Evolutionary conservation across 2,888 invertebrate genomes (phyloP), one percentile per base, ranked within the genome.

Genomic region (Biston betularia): DNA sequence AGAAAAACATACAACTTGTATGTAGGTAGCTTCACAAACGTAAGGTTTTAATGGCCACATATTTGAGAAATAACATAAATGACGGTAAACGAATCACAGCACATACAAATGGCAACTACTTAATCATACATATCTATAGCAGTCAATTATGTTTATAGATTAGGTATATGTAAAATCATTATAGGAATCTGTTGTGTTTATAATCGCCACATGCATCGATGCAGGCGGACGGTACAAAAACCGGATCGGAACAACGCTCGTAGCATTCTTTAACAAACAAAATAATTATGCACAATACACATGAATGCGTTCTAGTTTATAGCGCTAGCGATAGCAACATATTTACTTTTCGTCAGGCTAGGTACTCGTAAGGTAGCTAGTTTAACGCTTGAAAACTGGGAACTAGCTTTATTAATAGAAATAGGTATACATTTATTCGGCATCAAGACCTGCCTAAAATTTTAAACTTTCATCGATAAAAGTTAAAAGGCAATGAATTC

Each of bases 161-260:
- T 38, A 38, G 1, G 6, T 38, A n/a, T 34, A 7, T 52, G 11
- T 10, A 5, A 53, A 53, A 15, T 40, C 5, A 7, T 35, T 63
- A 7, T 48, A n/a, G n/a, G n/a, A n/a, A 44, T 48, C 24, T 59
- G 54, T 48, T 40, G 14, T 54, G 53, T 59, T 59, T 64, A 14
- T 48, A 54, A 59, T 54, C 58, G 58, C 53, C 60, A 63, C 68
- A 63, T 65, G 63, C 58, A 61, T 49, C 56, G 45, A 44, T 67
- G 63, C 62, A 63, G 53, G 45, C 40, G 50, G 46, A 35, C 46
- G 38, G 48, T 46, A 65, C 34, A 40, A 54, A 63, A 65, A 65
- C 65, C 55, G 61, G 65, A 56, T 61, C 45, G 35, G 44, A 61
- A 40, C 46, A 56, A 46, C 40, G 50, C 50, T 55, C 54, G 44